Evolutionary conservation across 1,140 invertebrate genomes (phyloP), one percentile per base, ranked within the genome.

Genomic region (Pristionchus pacificus): DNA sequence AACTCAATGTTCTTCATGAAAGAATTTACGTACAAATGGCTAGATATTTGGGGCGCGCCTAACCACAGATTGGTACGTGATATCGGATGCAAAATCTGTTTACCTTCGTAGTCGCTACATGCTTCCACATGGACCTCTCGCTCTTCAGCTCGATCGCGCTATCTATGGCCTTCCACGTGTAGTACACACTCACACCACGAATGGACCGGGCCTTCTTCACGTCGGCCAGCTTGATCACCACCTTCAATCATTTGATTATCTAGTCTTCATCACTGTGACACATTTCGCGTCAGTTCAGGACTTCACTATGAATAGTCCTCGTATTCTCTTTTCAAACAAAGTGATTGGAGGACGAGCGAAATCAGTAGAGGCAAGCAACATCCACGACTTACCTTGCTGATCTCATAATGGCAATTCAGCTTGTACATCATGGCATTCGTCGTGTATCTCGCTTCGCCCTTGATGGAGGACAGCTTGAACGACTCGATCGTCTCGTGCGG

Each of bases 371-470:
- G n/a, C n/a, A n/a, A n/a, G n/a, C n/a, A n/a, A n/a, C 38, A 10
- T 49, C 38, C 38, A 6, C 19, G 6, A 10, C 91, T 91, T 66
- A 98, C 92, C 79, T 93, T 92, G 78, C 93, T 94, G 65, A 98
- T 95, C 65, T 91, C 95, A 81, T 97, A 92, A 83, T 92, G 92
- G 61, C 92, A 92, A 32, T 95, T 90, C 60, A 98, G 86, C 86
- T 98, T 98, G 1, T 97, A 92, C 64, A 98, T 95, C 86, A 97
- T 94, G 1, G 93, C 96, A 1, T 92, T 96, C 0, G 95, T 97
- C 0, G 95, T 97, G 83, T 95, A 98, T 86, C 97, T 93, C 0
- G 93, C 94, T 86, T 98, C 95, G 55, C 92, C 90, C 87, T 97
- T 97, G 6, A 97, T 91, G 0, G 92, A 89, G 0, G 92, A 92